Percentiles rank a stretch among this genome's conserved stretches.
These are phyloP conservation scores for Helostoma temminkii DNA, from an alignment of 2,797 vertebrate genomes.

Conservation along the genomic window DNA sequence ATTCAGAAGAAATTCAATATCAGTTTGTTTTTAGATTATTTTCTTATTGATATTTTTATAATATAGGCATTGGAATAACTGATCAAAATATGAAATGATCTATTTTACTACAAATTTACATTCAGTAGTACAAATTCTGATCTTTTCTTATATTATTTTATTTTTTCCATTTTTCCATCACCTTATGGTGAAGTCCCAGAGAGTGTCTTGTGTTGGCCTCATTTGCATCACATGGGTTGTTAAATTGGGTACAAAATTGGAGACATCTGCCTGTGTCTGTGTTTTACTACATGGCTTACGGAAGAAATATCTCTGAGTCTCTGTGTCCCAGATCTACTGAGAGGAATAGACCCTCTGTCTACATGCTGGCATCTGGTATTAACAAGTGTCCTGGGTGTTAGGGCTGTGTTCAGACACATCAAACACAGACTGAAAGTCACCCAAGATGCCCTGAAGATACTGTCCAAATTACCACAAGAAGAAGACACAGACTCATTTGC, in stretches of 20 bases:
- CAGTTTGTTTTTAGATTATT: conserved; percentile 20
- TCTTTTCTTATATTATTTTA: no score
- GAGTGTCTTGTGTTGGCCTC: conserved; percentile 36
- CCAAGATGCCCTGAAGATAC: conserved; percentile 19
- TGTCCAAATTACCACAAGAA: conserved; percentile 4
- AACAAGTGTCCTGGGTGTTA: conserved; percentile 53
- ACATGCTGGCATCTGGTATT: conserved; percentile 56
- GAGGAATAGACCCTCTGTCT: conserved; percentile 45
- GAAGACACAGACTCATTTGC: conserved; percentile 1
- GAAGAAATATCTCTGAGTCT: conserved; percentile 42
- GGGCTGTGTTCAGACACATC: conserved; percentile 29
- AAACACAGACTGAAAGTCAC: conserved; percentile 16
- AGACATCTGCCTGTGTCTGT: conserved; percentile 49
- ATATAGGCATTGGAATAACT: background rate
- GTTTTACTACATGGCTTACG: conserved; percentile 50
- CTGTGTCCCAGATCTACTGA: conserved; percentile 39
- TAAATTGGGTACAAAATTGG: conserved; percentile 46
- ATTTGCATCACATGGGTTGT: conserved; percentile 53
- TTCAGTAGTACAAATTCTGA: no score
- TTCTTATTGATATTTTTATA: background rate
- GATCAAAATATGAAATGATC: no score
- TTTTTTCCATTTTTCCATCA: no score
- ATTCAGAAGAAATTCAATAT: conserved; percentile 16
- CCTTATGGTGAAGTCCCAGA: conserved; percentile 21
- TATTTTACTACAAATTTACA: no score